These are phyloP conservation scores for Tiliacea citrago DNA, from an alignment of 2,888 invertebrate genomes.

Conservation along the genomic window DNA sequence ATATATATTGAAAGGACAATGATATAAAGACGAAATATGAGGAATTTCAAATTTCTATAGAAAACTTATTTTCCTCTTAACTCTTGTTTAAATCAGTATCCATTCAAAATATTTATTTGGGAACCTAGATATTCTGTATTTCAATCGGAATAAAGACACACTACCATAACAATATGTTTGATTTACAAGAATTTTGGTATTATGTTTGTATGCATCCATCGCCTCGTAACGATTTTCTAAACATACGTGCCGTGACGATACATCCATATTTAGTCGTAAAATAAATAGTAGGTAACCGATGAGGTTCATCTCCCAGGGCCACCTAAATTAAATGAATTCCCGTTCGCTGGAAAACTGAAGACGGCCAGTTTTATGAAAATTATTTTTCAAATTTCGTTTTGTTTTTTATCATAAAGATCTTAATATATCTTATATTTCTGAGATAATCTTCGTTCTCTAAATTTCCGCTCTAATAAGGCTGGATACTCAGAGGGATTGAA, in stretches of 20 bases:
- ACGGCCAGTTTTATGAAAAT: conserved; percentile 14
- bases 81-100: too few relatives aligned
- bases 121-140: too few relatives aligned
- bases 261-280: background rate
- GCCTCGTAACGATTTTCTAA: background rate
- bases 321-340: conserved; percentile 18
- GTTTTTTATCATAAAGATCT: conserved; percentile 21
- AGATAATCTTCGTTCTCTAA: conserved; percentile 22
- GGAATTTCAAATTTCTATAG: too few relatives aligned
- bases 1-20: too few relatives aligned
- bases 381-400: conserved; percentile 16
- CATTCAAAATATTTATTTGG: too few relatives aligned
- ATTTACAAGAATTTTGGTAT: too few relatives aligned
- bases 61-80: too few relatives aligned
- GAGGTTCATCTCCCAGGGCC: background rate
- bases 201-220: too few relatives aligned
- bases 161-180: too few relatives aligned
- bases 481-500: conserved; percentile 20
- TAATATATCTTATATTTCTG: conserved; percentile 38
- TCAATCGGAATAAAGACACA: too few relatives aligned
- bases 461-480: conserved; percentile 47
- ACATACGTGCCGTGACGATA: background rate
- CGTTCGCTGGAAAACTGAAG: background rate
- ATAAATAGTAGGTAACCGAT: background rate
- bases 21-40: too few relatives aligned